Evolutionary conservation across 2,113 vertebrate genomes (phyloP).

Genomic region (Bolborhynchus lineola): DNA sequence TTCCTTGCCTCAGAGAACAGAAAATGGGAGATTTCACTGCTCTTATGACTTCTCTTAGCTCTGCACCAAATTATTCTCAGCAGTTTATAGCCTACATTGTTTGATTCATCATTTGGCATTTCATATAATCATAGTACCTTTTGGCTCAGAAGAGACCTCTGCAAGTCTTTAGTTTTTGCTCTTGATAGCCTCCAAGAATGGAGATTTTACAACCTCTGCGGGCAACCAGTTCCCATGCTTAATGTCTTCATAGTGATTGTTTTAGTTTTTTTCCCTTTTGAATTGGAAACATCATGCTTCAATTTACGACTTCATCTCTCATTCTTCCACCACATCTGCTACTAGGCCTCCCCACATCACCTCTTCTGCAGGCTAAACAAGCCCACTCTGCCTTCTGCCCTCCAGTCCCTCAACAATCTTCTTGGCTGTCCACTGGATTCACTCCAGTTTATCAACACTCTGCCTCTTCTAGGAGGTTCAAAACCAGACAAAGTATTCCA

Average conservation of each 20-base stretch:
- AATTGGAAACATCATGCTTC: not conserved
- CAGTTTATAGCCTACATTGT: not conserved
- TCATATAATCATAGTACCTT: not conserved
- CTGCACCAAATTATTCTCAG: not conserved
- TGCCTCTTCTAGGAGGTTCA: not conserved
- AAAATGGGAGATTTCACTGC: not conserved
- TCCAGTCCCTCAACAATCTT: no score
- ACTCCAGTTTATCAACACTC: not conserved
- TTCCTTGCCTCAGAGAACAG: not conserved
- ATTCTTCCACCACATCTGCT: not conserved
- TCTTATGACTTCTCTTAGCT: not conserved
- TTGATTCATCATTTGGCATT: not conserved
- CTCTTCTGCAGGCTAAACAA: not conserved
- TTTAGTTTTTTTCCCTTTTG: not conserved
- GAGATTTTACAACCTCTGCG: not conserved
- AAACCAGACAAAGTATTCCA: not conserved
- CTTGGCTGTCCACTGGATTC: not conserved
- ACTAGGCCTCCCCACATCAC: not conserved
- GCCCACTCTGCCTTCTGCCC: rapidly evolving
- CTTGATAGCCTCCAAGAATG: not conserved
- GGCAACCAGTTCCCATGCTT: not conserved
- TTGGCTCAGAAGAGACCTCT: not conserved
- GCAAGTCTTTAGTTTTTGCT: not conserved
- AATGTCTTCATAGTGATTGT: not conserved
- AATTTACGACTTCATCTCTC: not conserved